Base-by-base conservation (phyloP, 1,140 invertebrate species). In the Aphidius gifuensis region DNA sequence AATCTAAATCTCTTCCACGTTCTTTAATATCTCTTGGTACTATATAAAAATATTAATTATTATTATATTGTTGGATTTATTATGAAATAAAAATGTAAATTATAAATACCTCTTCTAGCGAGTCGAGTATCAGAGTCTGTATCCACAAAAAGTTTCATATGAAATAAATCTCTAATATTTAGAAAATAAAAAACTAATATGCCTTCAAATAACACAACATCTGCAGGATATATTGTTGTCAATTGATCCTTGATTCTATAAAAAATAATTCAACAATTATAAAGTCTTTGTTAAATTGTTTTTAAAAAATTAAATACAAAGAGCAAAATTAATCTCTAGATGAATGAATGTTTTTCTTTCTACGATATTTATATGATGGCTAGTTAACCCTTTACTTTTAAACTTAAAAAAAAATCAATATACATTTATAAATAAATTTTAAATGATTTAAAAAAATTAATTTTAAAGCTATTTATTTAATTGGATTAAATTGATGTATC, bases 131-230 rank as follows among this genome's bases (percentile, higher is more conserved):
- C 97, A 0, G 97, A 96, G 83, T 99, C 97, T 1, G 96, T 98
- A 73, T 99, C 97, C 32, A 99, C 97, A 84, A 99, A 99, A 7
- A 99, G 82, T 80, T 99, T 99, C 94, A 99, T 98, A 75, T 99
- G 93, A 81, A 99, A 99, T 32, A 98, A 82, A 58, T 97, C 92
- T 60, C 97, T 81, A 58, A 99, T 90, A 76, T 97, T 91, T 8
- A 92, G 91, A 78, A 96, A 96, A 80, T 98, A 99, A 83, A 99
- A 99, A 3, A 97, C 93, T 49, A 99, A 83, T 76, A 99, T 99
- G 43, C 97, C 97, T 83, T 99, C 97, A 72, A 99, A 94, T 6
- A 99, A 82, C 9, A 99, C 94, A 49, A 99, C 97, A 83, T 99
- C 97, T 2, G 96, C 94, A n/a, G 95, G 94, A 80, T 98, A 96